Evolutionary conservation across 2,888 invertebrate genomes (phyloP).

Genomic region (Helicoverpa assulta): DNA sequence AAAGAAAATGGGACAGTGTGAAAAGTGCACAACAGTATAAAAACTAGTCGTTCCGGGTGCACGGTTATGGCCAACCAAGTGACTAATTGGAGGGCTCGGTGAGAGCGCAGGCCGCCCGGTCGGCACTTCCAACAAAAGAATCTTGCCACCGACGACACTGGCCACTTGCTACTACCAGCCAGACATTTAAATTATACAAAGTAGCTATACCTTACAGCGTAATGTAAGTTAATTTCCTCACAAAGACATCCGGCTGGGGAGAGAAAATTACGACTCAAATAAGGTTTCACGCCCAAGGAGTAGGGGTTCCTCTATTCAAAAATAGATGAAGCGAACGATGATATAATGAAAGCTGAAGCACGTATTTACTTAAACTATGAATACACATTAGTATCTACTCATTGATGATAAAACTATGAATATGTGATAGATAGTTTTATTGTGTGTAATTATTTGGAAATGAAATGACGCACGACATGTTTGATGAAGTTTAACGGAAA

Average conservation of each 20-base stretch:
- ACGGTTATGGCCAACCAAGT: slow-evolving; percentile 69
- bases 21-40: slow-evolving; percentile 45
- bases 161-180: slow-evolving; percentile 39
- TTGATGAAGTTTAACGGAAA: slow-evolving; percentile 24
- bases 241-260: slow-evolving; percentile 18
- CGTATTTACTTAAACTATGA: background rate
- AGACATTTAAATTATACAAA: slow-evolving; percentile 23
- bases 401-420: background rate
- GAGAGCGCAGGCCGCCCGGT: slow-evolving; percentile 44
- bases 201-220: slow-evolving; percentile 10
- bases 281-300: slow-evolving; percentile 7
- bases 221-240: slow-evolving; percentile 17
- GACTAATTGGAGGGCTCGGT: slow-evolving; percentile 73
- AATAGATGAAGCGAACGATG: background rate
- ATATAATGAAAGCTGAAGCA: background rate
- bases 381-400: background rate
- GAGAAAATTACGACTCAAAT: slow-evolving; percentile 15
- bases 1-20: slow-evolving; percentile 24
- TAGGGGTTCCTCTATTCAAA: slow-evolving; percentile 1
- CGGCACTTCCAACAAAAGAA: slow-evolving; percentile 54
- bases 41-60: slow-evolving; percentile 52
- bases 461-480: background rate
- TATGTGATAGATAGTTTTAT: background rate
- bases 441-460: background rate
- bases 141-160: slow-evolving; percentile 29